phyloP scores from a whole-genome alignment of 2,113 vertebrate species.

The Hyaena hyaena region DNA sequence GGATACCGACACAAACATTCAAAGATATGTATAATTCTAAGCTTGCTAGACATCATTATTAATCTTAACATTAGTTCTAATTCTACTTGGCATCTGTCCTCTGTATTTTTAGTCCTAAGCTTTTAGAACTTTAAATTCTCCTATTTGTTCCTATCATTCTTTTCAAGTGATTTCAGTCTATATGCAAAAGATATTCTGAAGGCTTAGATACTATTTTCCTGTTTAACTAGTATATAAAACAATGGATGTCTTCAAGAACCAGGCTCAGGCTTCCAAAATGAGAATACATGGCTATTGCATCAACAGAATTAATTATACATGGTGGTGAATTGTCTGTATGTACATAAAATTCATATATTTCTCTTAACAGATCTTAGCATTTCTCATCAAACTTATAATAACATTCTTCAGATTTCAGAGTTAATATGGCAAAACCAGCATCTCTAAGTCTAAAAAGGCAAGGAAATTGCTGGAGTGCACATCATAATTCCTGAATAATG shows the following conservation, averaged over 20 bases:
- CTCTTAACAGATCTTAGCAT: neutral
- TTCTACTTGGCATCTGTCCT: neutral
- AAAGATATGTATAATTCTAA: neutral
- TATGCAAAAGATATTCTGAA: neutral
- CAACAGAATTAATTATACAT: slow-evolving; percentile 33
- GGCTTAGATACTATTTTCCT: slow-evolving; percentile 16
- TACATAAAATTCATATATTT: neutral
- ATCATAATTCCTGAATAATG: neutral
- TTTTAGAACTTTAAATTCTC: neutral
- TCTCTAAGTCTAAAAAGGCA: neutral
- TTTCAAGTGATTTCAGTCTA: neutral
- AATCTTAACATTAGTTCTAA: neutral
- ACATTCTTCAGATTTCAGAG: neutral
- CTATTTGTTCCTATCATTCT: neutral
- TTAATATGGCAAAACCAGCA: neutral
- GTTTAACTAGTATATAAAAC: slow-evolving; percentile 20
- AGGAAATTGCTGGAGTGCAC: neutral
- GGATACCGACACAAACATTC: neutral
- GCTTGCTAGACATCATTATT: neutral
- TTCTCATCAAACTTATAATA: neutral
- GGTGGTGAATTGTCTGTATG: neutral
- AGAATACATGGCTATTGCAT: neutral
- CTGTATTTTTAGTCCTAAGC: neutral
- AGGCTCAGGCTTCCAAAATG: neutral
- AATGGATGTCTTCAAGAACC: slow-evolving; percentile 2